These are phyloP conservation scores for Hydropsyche tenuis DNA, from an alignment of 1,140 invertebrate genomes.

Conservation along the genomic window DNA sequence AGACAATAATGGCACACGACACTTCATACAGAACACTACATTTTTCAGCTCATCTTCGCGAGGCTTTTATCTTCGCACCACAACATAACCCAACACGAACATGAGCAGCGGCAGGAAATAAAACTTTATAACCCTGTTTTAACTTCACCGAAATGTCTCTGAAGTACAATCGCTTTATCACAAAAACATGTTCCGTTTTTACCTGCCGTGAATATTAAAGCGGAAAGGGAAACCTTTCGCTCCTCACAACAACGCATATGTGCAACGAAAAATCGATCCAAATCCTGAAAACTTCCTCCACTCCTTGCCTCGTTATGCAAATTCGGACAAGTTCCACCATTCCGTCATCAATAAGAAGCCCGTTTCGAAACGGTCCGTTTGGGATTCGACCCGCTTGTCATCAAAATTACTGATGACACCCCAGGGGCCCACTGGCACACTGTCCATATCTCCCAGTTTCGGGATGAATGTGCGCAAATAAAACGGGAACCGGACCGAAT, in stretches of 20 bases:
- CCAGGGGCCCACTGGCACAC: slow-evolving; percentile 42
- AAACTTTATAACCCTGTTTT: slow-evolving; percentile 40
- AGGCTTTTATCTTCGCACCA: slow-evolving; percentile 2
- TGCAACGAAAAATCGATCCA: not conserved
- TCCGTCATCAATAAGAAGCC: not conserved
- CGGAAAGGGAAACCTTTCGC: no score
- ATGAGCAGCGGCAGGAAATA: slow-evolving; percentile 24
- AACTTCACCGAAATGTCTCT: slow-evolving; percentile 32
- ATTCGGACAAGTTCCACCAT: no score
- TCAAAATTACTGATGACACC: slow-evolving; percentile 49
- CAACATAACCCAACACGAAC: not conserved
- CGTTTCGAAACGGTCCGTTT: not conserved
- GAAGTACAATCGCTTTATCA: slow-evolving; percentile 37
- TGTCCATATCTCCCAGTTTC: slow-evolving; percentile 34
- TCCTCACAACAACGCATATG: no score
- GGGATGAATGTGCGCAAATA: slow-evolving; percentile 32
- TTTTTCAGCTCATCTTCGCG: not conserved
- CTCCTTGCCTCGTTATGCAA: not conserved
- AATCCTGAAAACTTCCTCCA: slow-evolving; percentile 4
- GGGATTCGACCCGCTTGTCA: slow-evolving; percentile 38
- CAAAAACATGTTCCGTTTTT: slow-evolving; percentile 36
- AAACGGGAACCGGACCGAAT: slow-evolving; percentile 3
- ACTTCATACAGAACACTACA: not conserved
- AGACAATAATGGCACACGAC: no score
- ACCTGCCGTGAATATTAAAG: slow-evolving; percentile 41